Percentiles rank a stretch among this genome's conserved stretches.
These are phyloP conservation scores for Ophion ellenae DNA, from an alignment of 2,888 invertebrate genomes.

Conservation along the genomic window DNA sequence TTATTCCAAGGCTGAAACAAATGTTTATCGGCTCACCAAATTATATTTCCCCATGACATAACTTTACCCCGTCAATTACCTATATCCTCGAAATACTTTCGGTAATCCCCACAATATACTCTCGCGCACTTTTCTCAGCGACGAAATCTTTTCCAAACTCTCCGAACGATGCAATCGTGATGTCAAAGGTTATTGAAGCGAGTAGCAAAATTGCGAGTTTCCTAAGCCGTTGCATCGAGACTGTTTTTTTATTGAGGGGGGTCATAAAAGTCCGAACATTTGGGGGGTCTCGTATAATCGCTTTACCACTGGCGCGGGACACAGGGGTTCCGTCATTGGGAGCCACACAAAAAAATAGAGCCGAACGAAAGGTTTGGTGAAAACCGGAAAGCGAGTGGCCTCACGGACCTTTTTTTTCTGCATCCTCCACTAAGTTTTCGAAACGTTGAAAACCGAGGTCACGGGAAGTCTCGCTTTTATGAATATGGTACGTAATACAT, in stretches of 20 bases:
- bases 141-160: neutral
- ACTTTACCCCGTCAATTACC: neutral
- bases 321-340: slow-evolving; percentile 39
- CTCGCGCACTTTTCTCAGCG: neutral
- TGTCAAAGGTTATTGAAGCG: slow-evolving; percentile 22
- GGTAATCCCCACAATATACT: slow-evolving; percentile 3
- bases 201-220: slow-evolving; percentile 48
- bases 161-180: slow-evolving; percentile 29
- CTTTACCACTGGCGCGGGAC: slow-evolving; percentile 60
- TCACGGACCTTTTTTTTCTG: slow-evolving; percentile 58
- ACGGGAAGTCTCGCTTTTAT: slow-evolving; percentile 61
- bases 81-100: slow-evolving; percentile 8
- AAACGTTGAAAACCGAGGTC: slow-evolving; percentile 62
- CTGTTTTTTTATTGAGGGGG: slow-evolving; percentile 35
- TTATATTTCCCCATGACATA: neutral
- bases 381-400: slow-evolving; percentile 66
- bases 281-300: slow-evolving; percentile 60
- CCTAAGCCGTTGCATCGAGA: slow-evolving; percentile 45
- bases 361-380: slow-evolving; percentile 48
- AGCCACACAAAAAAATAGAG: slow-evolving; percentile 45
- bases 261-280: slow-evolving; percentile 46
- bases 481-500: slow-evolving; percentile 24
- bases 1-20: neutral
- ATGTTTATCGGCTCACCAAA: neutral
- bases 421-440: slow-evolving; percentile 52